These are phyloP conservation scores for Enteromius fasciolatus DNA, from an alignment of 2,797 vertebrate genomes.

Conservation along the genomic window DNA sequence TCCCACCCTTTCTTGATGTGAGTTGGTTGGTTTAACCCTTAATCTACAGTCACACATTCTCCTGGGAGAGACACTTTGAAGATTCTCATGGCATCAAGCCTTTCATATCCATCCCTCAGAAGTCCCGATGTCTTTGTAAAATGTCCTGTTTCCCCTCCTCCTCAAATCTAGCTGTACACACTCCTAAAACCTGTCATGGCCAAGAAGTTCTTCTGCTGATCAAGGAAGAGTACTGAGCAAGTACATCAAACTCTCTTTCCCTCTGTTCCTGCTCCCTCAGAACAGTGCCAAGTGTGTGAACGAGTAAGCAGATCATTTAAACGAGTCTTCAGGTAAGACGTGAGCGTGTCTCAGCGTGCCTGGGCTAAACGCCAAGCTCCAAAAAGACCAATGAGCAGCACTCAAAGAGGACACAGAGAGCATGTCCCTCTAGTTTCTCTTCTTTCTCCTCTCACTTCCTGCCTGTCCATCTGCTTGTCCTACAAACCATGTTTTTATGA, in stretches of 20 bases:
- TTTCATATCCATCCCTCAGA: constrained; percentile 28
- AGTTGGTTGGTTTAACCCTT: constrained; percentile 26
- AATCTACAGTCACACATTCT: constrained; percentile 19
- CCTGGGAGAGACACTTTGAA: constrained; percentile 23
- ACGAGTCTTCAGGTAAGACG: constrained; percentile 40
- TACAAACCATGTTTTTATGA: constrained; percentile 16
- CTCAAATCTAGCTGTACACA: background rate
- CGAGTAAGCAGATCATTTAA: constrained; percentile 50
- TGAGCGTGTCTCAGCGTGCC: constrained; percentile 27
- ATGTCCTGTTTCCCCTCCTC: background rate
- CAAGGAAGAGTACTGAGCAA: constrained; percentile 21
- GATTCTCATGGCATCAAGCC: constrained; percentile 24
- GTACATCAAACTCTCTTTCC: constrained; percentile 30
- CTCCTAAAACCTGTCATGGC: constrained; percentile 13
- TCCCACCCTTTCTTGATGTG: constrained; percentile 22
- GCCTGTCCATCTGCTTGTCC: constrained; percentile 28
- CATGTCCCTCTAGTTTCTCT: constrained; percentile 10
- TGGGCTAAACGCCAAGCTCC: constrained; percentile 29
- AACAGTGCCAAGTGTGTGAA: constrained; percentile 40
- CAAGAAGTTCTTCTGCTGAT: constrained; percentile 28
- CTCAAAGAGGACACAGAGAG: constrained; percentile 34
- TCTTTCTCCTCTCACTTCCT: constrained; percentile 22
- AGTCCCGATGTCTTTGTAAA: constrained; percentile 34
- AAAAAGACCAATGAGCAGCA: background rate
- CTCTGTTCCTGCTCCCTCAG: constrained; percentile 20